Base-by-base conservation (phyloP, 2,797 vertebrate species). In the Muscicapa comitata region DNA sequence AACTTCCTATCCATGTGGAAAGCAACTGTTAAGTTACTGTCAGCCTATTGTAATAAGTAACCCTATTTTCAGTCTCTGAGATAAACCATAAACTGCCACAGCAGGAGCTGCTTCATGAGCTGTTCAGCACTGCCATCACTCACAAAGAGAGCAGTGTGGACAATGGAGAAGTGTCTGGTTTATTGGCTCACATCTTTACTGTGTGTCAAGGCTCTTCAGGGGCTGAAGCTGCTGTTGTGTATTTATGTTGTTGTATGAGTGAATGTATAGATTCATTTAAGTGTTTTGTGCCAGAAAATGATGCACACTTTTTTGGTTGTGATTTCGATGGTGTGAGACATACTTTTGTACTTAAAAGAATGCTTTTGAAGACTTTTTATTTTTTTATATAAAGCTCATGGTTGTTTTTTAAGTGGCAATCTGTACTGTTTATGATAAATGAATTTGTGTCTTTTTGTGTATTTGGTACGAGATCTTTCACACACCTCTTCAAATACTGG, bases 31-130 rank as follows among this genome's bases (percentile, higher is more conserved):
- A 55, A 87, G 67, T 66, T 79, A 47, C 55, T 79, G 67, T 89
- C 35, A 84, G 33, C 10, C 59, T 73, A 37, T 76, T 94, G 67
- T 91, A 73, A 42, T 86, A 89, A 78, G 42, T 83, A 63, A 35
- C 62, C 42, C 61, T 89, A 9, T 74, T 87, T 89, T 91, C 91
- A 87, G 78, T 66, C 28, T 53, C 3, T 45, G 53, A 86, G 90
- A 86, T 88, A 77, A 94, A 91, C 88, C 66, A 40, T 75, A 40
- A 96, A 80, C 50, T 78, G 73, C 66, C 66, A 33, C 76, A 86
- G 91, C 88, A 70, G 95, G 88, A 90, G 58, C 80, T 90, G 42
- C 83, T 91, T 75, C n/a, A 4, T 25, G 74, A 89, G 51, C 84
- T 91, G n/a, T 93, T 85, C 43, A 62, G 59, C 54, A 26, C 55